A percentile compares a stretch with the other conserved stretches of the same genome.
Conservation (phyloP, 2,888 invertebrate species). For the Parasteatoda lunata region DNA sequence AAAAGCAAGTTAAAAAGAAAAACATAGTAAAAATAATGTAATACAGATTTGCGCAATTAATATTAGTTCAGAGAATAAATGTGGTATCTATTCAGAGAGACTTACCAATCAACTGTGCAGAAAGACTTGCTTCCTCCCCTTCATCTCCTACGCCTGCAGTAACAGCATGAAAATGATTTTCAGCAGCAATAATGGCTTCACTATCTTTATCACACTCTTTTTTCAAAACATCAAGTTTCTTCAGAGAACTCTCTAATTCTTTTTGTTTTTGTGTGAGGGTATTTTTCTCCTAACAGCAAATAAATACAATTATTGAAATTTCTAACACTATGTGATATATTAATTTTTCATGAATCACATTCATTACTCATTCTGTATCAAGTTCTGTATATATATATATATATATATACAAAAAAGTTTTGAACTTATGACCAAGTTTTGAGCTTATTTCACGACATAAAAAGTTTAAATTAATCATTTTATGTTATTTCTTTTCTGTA, state of each 20-base stretch:
- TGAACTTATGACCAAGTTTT: no score
- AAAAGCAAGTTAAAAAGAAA: no score
- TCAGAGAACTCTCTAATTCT: slow-evolving; percentile 77
- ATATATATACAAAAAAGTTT: neutral
- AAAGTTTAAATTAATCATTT: no score
- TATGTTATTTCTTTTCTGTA: no score
- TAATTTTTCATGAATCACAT: no score
- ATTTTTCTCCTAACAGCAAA: slow-evolving; percentile 44
- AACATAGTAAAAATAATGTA: no score
- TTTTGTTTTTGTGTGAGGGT: slow-evolving; percentile 77
- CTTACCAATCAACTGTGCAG: slow-evolving; percentile 89
- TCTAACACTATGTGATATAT: neutral
- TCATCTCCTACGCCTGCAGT: slow-evolving; percentile 87
- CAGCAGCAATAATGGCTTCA: slow-evolving; percentile 82
- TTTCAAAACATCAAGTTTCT: slow-evolving; percentile 81
- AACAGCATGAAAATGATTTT: slow-evolving; percentile 87
- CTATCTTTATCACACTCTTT: slow-evolving; percentile 81
- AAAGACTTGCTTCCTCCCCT: slow-evolving; percentile 85
- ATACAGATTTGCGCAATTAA: no score
- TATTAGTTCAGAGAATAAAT: no score
- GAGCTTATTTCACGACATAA: no score
- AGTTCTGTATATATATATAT: no score
- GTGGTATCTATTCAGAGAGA: no score
- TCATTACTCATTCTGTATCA: no score
- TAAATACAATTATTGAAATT: neutral